A percentile compares a stretch with the other conserved stretches of the same genome.
Conservation (phyloP, 2,888 invertebrate species). For the Steromphala cineraria region DNA sequence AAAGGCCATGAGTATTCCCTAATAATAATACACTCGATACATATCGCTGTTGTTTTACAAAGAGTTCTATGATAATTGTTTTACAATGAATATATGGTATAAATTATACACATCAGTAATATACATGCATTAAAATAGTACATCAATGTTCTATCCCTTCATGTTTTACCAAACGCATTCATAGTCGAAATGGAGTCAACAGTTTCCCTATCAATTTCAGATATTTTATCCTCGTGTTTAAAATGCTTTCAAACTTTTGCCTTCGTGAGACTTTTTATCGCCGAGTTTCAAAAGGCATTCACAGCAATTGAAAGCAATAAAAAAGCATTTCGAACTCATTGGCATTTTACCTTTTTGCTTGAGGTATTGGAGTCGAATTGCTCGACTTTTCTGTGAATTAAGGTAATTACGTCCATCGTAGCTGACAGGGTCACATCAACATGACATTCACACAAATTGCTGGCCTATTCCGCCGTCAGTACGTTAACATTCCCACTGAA, state of each 20-base stretch:
- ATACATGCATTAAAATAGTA: neutral
- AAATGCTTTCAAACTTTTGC: neutral
- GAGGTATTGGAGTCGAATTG: slow-evolving; percentile 1
- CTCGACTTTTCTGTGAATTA: slow-evolving; percentile 11
- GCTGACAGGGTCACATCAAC: slow-evolving; percentile 14
- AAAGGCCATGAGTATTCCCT: too few relatives aligned
- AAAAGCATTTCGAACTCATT: neutral
- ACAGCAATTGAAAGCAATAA: too few relatives aligned
- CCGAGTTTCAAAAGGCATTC: too few relatives aligned
- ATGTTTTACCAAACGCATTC: neutral
- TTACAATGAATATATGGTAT: neutral
- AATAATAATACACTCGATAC: too few relatives aligned
- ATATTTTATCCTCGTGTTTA: neutral
- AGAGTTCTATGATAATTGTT: too few relatives aligned
- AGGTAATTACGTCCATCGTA: slow-evolving; percentile 5
- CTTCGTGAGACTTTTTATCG: too few relatives aligned
- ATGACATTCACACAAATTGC: slow-evolving; percentile 7
- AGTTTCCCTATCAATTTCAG: neutral
- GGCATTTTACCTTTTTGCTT: slow-evolving; percentile 8
- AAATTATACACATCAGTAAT: neutral
- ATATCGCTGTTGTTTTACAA: too few relatives aligned
- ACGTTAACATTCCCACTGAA: neutral
- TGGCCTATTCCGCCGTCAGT: neutral
- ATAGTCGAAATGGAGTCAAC: neutral
- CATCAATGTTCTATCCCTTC: too few relatives aligned